Evolutionary conservation across 2,888 invertebrate genomes (phyloP), one percentile per base, ranked within the genome.

Genomic region (Atrina japonica): DNA sequence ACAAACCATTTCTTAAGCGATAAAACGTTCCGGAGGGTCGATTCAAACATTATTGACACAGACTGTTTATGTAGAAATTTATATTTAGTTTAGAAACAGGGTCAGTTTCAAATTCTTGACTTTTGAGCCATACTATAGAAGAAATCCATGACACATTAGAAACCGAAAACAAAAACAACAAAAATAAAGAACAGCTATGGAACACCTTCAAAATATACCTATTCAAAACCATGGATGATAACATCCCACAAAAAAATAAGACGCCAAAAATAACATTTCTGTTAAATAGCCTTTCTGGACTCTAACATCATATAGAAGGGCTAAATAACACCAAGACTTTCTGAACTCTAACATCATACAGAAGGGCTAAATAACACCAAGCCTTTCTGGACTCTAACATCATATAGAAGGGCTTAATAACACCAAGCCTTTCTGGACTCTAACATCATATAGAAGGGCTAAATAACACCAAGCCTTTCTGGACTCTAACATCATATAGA

Each of bases 301-400:
- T 58, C 25, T n/a, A 47, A 14, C 41, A 27, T 29, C 49, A 72
- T 75, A 72, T 52, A 72, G 58, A 35, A 55, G 71, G 47, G 77
- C 74, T 2, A 61, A 18, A 23, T 64, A 68, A 53, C 52, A 63
- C 9, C 64, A 63, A n/a, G 71, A 70, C 41, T 70, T 66, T 64
- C 23, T 27, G 18, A 61, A 65, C 16, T 73, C 73, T 29, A 50
- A 65, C 30, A 7, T 63, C 9, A 66, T 23, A 53, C 70, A 68
- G 27, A 61, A 58, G 25, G 66, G 53, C 52, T 69, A 73, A 45
- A 18, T 55, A 35, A 11, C 18, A 25, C 21, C 66, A 11, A 23
- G 68, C 7, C 55, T 60, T 30, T 68, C 73, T 16, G 71, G 71
- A 60, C 74, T 66, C 64, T 21, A 52, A 3, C 58, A 72, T 41